Conservation (phyloP, 2,113 vertebrate genomes). For the Prinia subflava region DNA sequence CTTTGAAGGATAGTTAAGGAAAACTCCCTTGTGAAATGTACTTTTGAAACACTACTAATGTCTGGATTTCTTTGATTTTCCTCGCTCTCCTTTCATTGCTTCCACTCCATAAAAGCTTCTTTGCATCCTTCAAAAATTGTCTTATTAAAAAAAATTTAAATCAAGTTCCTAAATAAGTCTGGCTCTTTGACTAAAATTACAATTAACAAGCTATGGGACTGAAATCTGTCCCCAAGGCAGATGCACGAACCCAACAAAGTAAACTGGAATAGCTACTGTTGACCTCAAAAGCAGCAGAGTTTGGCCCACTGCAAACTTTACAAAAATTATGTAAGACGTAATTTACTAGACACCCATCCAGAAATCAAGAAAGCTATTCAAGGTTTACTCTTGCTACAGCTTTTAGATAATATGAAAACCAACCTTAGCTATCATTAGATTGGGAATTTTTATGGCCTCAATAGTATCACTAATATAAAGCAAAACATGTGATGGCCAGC, state of each 20-base stretch:
- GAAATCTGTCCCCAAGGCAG: background rate
- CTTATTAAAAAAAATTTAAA: background rate
- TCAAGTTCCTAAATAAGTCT: background rate
- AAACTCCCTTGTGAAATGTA: constrained; percentile 22
- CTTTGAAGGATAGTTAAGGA: constrained; percentile 32
- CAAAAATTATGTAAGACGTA: background rate
- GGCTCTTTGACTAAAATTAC: background rate
- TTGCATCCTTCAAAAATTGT: background rate
- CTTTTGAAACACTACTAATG: constrained; percentile 21
- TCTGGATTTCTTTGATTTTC: constrained; percentile 34
- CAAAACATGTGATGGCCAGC: constrained; percentile 16
- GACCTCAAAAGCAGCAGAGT: background rate
- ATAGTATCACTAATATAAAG: background rate
- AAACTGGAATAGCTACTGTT: background rate
- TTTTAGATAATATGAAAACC: background rate
- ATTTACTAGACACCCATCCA: background rate
- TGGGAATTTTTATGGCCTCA: background rate
- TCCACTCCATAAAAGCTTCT: background rate
- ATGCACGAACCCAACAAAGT: background rate
- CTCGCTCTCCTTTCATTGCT: background rate
- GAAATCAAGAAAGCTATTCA: background rate
- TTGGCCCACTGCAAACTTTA: background rate
- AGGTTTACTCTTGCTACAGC: background rate
- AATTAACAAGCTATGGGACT: background rate
- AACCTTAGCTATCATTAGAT: background rate